Conservation (phyloP, 2,888 invertebrate species). For the Tinea pellionella region DNA sequence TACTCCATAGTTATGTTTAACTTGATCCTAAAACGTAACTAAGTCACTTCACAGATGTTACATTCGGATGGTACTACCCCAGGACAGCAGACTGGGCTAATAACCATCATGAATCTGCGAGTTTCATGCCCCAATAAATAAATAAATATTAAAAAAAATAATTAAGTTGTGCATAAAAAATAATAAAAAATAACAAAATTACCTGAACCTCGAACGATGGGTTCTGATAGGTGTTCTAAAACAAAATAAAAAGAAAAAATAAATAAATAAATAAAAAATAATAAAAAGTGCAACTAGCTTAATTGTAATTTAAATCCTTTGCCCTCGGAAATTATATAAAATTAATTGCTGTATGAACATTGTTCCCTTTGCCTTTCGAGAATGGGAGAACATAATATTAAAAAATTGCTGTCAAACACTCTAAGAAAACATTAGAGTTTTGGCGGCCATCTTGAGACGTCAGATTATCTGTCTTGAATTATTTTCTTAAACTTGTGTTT, state of each 20-base stretch:
- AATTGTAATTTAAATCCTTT: conserved; percentile 15
- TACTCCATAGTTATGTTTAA: no score
- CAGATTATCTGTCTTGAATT: no score
- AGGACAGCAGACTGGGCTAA: neutral
- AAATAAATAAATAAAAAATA: conserved; percentile 21
- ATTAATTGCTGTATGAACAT: no score
- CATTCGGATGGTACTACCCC: neutral
- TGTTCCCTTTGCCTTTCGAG: no score
- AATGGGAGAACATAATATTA: no score
- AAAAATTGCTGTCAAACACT: no score
- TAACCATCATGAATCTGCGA: neutral
- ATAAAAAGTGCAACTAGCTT: conserved; percentile 22
- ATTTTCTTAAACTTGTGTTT: no score
- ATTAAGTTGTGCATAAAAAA: neutral
- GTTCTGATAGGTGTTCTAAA: conserved; percentile 42
- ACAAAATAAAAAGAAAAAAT: conserved; percentile 31
- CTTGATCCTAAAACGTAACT: conserved; percentile 9
- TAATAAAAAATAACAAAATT: conserved; percentile 14
- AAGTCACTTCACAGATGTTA: neutral
- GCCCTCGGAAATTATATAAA: no score
- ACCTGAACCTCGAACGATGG: conserved; percentile 53
- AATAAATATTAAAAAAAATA: neutral
- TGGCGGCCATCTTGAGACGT: no score
- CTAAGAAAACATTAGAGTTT: no score
- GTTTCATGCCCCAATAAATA: neutral